Percentiles rank a stretch among this genome's conserved stretches.
phyloP scores from a whole-genome alignment of 2,797 vertebrate species.

The Sebastes steindachneri region DNA sequence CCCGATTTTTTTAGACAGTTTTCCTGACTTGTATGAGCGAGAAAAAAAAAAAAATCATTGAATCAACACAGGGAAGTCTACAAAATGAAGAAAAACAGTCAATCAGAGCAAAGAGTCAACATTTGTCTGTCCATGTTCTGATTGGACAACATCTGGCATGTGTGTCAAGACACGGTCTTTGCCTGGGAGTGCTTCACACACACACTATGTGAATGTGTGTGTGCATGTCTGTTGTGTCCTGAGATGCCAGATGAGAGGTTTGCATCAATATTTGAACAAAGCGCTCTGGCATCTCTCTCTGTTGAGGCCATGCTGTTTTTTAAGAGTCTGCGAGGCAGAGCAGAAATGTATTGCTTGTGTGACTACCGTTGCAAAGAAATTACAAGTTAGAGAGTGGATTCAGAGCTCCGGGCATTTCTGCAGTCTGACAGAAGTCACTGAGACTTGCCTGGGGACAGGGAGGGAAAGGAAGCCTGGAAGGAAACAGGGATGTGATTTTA shows the following conservation, averaged over 20 bases:
- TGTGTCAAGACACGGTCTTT: conserved; percentile 13
- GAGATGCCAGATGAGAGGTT: conserved; percentile 72
- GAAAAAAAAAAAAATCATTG: not conserved
- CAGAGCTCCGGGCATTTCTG: conserved; percentile 34
- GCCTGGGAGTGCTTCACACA: conserved; percentile 9
- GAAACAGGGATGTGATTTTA: conserved; percentile 19
- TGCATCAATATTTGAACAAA: conserved; percentile 83
- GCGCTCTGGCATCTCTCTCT: conserved; percentile 61
- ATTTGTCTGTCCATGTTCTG: conserved; percentile 41
- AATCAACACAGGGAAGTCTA: not conserved
- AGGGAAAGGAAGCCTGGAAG: conserved; percentile 1
- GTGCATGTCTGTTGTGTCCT: conserved; percentile 35
- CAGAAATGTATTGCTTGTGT: conserved; percentile 40
- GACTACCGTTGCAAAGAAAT: conserved; percentile 54
- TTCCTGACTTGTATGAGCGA: not conserved
- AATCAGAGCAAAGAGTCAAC: conserved; percentile 33
- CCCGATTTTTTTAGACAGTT: not conserved
- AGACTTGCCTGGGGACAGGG: conserved; percentile 39
- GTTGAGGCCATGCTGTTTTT: conserved; percentile 59
- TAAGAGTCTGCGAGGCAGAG: conserved; percentile 42
- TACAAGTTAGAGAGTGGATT: conserved; percentile 49
- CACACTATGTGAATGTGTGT: conserved; percentile 7
- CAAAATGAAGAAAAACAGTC: conserved; percentile 12
- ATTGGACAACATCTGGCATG: conserved; percentile 53
- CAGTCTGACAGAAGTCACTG: conserved; percentile 50